Evolutionary conservation across 37 sponge, comb jelly and placozoan genomes (phyloP).

Genomic region (Cliona cf. orientalis): DNA sequence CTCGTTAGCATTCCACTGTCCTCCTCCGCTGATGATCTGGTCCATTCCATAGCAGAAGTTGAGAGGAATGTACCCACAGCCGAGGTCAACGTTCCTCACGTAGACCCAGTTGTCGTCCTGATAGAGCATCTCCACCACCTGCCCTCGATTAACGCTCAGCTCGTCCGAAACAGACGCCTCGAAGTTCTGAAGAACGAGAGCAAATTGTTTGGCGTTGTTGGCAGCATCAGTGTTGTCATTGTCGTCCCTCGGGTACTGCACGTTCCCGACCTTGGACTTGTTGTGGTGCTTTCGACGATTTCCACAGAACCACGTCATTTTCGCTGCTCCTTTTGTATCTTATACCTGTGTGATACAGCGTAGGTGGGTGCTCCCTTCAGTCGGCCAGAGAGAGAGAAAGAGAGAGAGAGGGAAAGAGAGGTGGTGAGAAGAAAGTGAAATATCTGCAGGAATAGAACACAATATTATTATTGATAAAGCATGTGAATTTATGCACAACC

Average conservation of each 20-base stretch:
- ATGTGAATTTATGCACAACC: no score
- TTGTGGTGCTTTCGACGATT: conserved; percentile 9
- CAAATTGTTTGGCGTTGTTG: no score
- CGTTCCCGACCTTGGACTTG: conserved; percentile 4
- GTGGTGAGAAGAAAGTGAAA: not conserved
- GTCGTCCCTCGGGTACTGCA: not conserved
- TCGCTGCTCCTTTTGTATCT: not conserved
- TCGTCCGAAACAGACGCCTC: conserved; percentile 28
- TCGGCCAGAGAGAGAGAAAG: not conserved
- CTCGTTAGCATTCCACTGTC: not conserved
- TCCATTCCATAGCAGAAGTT: conserved; percentile 22
- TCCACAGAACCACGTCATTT: conserved; percentile 50
- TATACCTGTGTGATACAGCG: not conserved
- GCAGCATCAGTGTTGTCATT: not conserved
- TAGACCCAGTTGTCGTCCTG: conserved; percentile 26
- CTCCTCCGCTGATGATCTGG: no score
- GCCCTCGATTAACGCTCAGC: conserved; percentile 37
- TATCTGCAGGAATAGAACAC: not conserved
- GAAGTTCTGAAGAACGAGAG: conserved; percentile 26
- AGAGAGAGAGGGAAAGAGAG: not conserved
- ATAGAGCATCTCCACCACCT: conserved; percentile 46
- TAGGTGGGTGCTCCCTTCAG: not conserved
- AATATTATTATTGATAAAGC: not conserved
- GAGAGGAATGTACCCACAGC: conserved; percentile 49
- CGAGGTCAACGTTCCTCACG: conserved; percentile 30